Percentiles rank a stretch among this genome's conserved stretches.
Conservation (phyloP, 2,888 invertebrate genomes). For the Sinohyriopsis cumingii region DNA sequence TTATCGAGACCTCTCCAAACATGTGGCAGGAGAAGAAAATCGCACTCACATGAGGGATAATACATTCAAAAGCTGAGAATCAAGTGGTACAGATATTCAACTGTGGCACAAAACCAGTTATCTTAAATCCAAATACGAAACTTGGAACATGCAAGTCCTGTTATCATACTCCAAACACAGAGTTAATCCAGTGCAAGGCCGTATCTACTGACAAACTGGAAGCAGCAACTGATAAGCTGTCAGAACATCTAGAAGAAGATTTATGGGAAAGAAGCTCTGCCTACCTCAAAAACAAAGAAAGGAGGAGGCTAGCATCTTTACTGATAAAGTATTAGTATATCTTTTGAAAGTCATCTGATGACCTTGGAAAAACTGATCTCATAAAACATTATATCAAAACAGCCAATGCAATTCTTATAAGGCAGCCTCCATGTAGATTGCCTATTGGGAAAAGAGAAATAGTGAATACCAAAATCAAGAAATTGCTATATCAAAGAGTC, state of each 20-base stretch:
- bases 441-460: conserved; percentile 11
- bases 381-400: conserved; percentile 22
- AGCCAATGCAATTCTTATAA: conserved; percentile 16
- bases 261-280: conserved; percentile 10
- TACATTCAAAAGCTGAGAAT: too few species aligned
- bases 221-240: too few species aligned
- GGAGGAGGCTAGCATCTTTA: conserved; percentile 2
- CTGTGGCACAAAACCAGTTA: too few species aligned
- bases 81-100: too few species aligned
- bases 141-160: too few species aligned
- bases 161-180: too few species aligned
- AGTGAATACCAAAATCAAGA: conserved; percentile 20
- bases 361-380: not conserved
- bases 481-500: conserved; percentile 22
- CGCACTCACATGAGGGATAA: too few species aligned
- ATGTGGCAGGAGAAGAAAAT: too few species aligned
- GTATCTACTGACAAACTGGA: too few species aligned
- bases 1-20: too few species aligned
- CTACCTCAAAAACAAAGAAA: conserved; percentile 12
- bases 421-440: conserved; percentile 15
- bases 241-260: not conserved
- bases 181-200: too few species aligned
- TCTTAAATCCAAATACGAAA: too few species aligned
- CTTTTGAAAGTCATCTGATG: conserved; percentile 17
- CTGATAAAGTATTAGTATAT: conserved; percentile 17